Evolutionary conservation across 2,888 invertebrate species (phyloP).

Genomic region (Exocentrus adspersus): DNA sequence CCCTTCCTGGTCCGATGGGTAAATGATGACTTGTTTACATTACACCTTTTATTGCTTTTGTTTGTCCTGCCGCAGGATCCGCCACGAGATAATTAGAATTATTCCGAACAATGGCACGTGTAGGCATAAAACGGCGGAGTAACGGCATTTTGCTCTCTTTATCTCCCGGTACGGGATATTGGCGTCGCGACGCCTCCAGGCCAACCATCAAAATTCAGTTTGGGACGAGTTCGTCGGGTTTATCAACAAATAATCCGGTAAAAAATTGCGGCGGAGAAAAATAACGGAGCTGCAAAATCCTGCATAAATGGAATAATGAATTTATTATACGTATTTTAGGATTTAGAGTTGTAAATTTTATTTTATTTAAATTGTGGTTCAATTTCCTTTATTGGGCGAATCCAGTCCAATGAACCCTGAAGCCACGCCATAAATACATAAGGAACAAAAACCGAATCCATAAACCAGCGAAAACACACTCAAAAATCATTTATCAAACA

Average conservation of each 20-base stretch:
- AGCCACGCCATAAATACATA: background rate
- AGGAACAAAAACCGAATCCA: background rate
- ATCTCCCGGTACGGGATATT: background rate
- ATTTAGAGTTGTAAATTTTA: too few species aligned
- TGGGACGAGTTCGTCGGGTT: background rate
- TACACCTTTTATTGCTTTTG: conserved; percentile 24
- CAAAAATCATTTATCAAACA: background rate
- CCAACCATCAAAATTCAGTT: background rate
- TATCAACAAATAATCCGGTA: background rate
- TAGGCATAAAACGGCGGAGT: conserved; percentile 13
- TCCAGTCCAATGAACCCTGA: too few species aligned
- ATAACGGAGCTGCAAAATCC: too few species aligned
- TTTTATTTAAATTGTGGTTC: too few species aligned
- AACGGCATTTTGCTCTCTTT: conserved; percentile 17
- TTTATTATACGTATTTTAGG: too few species aligned
- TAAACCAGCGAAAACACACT: background rate
- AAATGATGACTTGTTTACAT: conserved; percentile 14
- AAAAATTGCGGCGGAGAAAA: background rate
- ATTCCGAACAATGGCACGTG: conserved; percentile 12
- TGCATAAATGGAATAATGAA: too few species aligned
- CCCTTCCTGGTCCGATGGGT: background rate
- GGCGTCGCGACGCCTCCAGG: background rate
- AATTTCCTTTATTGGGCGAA: too few species aligned
- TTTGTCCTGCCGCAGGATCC: conserved; percentile 5
- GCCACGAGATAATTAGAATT: conserved; percentile 11